These are phyloP conservation scores for Cinclus mexicanus DNA, from an alignment of 2,113 vertebrate genomes.

Conservation along the genomic window DNA sequence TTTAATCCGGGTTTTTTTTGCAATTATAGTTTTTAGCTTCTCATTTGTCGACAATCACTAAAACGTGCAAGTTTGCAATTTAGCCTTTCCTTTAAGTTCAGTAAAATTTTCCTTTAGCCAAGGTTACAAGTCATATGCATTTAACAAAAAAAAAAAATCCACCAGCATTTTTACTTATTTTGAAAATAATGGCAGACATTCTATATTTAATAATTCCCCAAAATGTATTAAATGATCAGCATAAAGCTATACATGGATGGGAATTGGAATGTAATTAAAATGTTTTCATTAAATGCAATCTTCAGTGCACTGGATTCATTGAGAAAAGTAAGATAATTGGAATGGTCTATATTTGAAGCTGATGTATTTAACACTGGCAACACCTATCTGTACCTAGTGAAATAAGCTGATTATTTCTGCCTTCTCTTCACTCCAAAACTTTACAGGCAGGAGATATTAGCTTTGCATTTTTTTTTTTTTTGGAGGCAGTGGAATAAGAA, in stretches of 20 bases:
- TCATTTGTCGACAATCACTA: not conserved
- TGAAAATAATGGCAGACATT: not conserved
- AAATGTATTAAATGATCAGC: not conserved
- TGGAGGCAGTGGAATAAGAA: not conserved
- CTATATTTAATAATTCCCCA: not conserved
- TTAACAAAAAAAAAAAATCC: not conserved
- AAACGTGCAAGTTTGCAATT: fast-evolving
- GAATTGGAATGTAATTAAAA: not conserved
- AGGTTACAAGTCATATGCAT: not conserved
- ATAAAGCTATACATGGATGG: not conserved
- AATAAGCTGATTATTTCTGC: slow-evolving; percentile 43
- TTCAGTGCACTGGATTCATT: not conserved
- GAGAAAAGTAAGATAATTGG: not conserved
- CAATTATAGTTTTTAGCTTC: not conserved
- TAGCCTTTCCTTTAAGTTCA: not conserved
- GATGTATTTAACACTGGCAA: slow-evolving; percentile 4
- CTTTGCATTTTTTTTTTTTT: not conserved
- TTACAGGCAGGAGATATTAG: not conserved
- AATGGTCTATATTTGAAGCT: not conserved
- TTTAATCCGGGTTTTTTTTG: not conserved
- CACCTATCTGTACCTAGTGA: not conserved
- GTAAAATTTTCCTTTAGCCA: not conserved
- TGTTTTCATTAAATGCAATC: not conserved
- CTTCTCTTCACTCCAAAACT: not conserved
- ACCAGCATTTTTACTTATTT: not conserved